phyloP scores from a whole-genome alignment of 2,113 vertebrate species.

The Leucoraja erinaceus region DNA sequence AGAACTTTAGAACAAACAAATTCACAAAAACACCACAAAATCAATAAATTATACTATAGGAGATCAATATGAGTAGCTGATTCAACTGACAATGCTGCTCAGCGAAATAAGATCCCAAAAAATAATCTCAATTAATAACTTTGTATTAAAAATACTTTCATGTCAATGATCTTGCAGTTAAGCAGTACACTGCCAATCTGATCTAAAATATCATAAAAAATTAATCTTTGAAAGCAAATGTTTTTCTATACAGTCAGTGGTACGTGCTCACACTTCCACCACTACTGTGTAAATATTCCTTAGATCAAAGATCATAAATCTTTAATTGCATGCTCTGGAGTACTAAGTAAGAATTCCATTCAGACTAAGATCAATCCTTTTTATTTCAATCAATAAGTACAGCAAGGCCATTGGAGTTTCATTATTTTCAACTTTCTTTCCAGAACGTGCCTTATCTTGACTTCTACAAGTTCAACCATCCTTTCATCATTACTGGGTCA shows the following conservation, averaged over 20 bases:
- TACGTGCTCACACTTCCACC: not conserved
- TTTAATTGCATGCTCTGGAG: not conserved
- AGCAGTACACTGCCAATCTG: not conserved
- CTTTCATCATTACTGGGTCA: not conserved
- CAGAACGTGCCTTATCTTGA: not conserved
- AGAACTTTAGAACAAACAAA: slow-evolving; percentile 1
- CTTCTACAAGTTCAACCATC: not conserved
- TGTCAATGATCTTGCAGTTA: not conserved
- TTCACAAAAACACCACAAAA: not conserved
- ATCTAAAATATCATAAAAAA: not conserved
- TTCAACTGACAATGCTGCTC: not conserved
- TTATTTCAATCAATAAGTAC: not conserved
- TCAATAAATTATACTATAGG: not conserved
- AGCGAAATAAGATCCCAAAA: not conserved
- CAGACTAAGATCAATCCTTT: not conserved
- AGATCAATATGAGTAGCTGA: not conserved
- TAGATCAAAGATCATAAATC: not conserved
- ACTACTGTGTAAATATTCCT: not conserved
- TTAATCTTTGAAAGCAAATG: not conserved
- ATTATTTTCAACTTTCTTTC: not conserved
- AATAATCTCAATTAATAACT: not conserved
- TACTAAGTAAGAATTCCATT: not conserved
- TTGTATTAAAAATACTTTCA: not conserved
- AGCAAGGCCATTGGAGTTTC: not conserved
- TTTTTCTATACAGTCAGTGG: not conserved